A percentile compares a stretch with the other conserved stretches of the same genome.
These are phyloP conservation scores for Lophochroa leadbeateri DNA, from an alignment of 2,113 vertebrate genomes.

Conservation along the genomic window DNA sequence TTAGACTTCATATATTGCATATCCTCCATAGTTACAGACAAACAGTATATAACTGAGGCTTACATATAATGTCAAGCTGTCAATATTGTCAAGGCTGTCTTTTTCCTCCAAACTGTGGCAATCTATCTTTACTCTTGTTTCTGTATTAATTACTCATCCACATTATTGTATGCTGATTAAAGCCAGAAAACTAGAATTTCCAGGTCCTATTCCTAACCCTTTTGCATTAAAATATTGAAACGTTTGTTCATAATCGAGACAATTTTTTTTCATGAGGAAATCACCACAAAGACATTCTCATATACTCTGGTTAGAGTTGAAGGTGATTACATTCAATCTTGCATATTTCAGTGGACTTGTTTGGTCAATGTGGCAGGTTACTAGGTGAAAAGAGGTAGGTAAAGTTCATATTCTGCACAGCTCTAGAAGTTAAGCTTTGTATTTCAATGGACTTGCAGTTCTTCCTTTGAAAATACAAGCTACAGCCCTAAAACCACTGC, in stretches of 20 bases:
- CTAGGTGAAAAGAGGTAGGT: not conserved
- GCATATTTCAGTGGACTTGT: not conserved
- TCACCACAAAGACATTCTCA: not conserved
- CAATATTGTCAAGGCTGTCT: conserved; percentile 10
- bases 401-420: not conserved
- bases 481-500: not conserved
- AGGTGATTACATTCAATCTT: not conserved
- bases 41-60: not conserved
- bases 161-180: not conserved
- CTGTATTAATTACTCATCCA: not conserved
- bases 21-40: not conserved
- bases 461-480: not conserved
- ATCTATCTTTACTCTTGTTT: conserved; percentile 17
- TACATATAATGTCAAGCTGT: not conserved
- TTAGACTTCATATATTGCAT: not conserved
- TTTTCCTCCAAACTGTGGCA: conserved; percentile 6
- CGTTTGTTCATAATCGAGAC: not conserved
- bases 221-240: not conserved
- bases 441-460: not conserved
- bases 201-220: not conserved
- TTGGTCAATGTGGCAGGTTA: not conserved
- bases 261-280: not conserved
- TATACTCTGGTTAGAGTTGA: not conserved
- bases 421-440: not conserved
- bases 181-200: not conserved